phyloP scores from a whole-genome alignment of 2,888 invertebrate species.

The Heliconius ethilla region DNA sequence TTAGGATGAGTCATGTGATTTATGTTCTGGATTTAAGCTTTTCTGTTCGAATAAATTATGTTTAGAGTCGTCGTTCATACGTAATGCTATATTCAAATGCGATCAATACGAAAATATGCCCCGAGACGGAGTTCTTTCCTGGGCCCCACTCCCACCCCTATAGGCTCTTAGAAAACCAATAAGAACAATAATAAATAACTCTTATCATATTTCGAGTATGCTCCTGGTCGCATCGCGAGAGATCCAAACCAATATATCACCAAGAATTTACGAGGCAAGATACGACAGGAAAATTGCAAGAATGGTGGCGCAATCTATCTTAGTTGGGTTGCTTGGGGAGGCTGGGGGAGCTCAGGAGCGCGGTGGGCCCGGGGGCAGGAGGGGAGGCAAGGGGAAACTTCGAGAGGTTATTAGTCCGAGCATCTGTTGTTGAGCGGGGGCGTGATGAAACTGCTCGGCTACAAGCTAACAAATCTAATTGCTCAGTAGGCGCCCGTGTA shows the following conservation, averaged over 20 bases:
- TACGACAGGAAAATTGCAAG: constrained; percentile 97
- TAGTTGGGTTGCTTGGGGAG: constrained; percentile 84
- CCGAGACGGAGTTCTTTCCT: constrained; percentile 58
- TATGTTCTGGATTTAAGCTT: constrained; percentile 45
- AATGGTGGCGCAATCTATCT: constrained; percentile 95
- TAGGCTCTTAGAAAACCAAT: constrained; percentile 77
- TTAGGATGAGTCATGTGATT: constrained; percentile 49
- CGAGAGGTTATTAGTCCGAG: constrained; percentile 84
- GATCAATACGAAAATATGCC: constrained; percentile 59
- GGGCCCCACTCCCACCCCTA: constrained; percentile 6
- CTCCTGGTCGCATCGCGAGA: constrained; percentile 82
- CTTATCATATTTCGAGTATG: constrained; percentile 83
- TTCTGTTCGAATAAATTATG: constrained; percentile 41
- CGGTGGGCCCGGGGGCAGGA: constrained; percentile 61
- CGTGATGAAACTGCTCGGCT: constrained; percentile 81
- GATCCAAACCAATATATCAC: constrained; percentile 89
- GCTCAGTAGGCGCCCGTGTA: constrained; percentile 80
- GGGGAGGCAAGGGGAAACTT: constrained; percentile 77
- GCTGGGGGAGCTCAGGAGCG: constrained; percentile 65
- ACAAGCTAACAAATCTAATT: constrained; percentile 83
- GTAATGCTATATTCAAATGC: constrained; percentile 35
- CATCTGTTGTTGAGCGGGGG: constrained; percentile 83
- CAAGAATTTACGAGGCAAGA: constrained; percentile 92
- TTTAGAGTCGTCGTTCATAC: constrained; percentile 27
- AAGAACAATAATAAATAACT: constrained; percentile 83